Conservation (phyloP, 92 coral and sea anemone species). For the Parazoanthus atlanticus region DNA sequence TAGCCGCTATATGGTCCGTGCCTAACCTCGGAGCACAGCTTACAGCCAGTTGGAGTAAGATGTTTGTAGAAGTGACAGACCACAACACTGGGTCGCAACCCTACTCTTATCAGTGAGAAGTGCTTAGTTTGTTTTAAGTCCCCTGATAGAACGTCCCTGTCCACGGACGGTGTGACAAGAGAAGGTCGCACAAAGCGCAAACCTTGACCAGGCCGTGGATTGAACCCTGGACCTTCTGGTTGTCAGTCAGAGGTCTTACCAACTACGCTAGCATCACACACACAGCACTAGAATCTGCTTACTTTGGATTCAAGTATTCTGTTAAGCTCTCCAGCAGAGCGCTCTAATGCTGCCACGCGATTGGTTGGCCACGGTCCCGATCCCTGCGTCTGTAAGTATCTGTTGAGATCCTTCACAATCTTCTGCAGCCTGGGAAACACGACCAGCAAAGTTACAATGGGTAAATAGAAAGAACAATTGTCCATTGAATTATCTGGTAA, state of each 20-base stretch:
- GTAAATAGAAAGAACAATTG: background rate
- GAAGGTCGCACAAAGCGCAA: too few species aligned
- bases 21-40: too few species aligned
- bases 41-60: too few species aligned
- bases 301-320: slow-evolving; percentile 85
- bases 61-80: too few species aligned
- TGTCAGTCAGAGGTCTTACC: background rate
- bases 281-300: background rate
- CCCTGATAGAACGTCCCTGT: too few species aligned
- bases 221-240: too few species aligned
- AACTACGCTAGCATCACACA: background rate
- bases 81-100: too few species aligned
- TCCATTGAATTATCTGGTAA: background rate
- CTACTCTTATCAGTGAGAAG: too few species aligned
- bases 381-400: slow-evolving; percentile 86
- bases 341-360: slow-evolving; percentile 85
- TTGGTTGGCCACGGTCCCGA: slow-evolving; percentile 98
- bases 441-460: background rate
- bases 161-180: too few species aligned
- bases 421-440: slow-evolving; percentile 29
- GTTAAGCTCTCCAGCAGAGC: slow-evolving; percentile 89
- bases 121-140: too few species aligned
- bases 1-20: too few species aligned
- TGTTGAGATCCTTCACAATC: slow-evolving; percentile 90
- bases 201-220: background rate